Evolutionary conservation across 2,888 invertebrate genomes (phyloP).

Genomic region (Scaptomyza reducta): DNA sequence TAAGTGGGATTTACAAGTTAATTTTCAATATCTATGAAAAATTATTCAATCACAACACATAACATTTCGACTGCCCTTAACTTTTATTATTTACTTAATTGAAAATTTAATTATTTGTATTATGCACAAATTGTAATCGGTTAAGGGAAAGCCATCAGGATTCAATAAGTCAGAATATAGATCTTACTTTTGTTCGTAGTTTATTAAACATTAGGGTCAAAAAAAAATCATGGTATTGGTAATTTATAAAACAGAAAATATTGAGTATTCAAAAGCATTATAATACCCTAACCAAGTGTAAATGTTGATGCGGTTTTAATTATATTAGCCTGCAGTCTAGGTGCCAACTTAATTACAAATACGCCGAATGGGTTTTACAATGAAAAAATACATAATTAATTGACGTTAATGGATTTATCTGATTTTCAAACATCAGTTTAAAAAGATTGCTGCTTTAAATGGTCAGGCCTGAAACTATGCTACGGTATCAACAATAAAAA

Average conservation of each 20-base stretch:
- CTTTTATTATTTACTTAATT: background rate
- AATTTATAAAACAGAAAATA: background rate
- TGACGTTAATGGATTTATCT: background rate
- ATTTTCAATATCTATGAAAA: conserved; percentile 5
- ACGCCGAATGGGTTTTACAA: background rate
- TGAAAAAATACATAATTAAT: background rate
- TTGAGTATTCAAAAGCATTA: background rate
- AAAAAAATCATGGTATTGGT: too few species aligned
- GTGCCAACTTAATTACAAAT: background rate
- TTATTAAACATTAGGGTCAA: too few species aligned
- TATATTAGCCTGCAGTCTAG: too few species aligned
- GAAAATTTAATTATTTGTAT: background rate
- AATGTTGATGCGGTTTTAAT: background rate
- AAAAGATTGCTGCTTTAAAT: too few species aligned
- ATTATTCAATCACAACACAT: conserved; percentile 1
- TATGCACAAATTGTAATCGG: background rate
- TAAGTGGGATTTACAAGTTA: conserved; percentile 27
- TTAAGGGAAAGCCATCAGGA: background rate
- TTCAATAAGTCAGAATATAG: background rate
- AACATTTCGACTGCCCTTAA: background rate
- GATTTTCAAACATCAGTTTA: background rate
- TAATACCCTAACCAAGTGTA: background rate
- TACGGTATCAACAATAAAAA: too few species aligned
- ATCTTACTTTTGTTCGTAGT: background rate
- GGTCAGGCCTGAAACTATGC: background rate